These are phyloP conservation scores for Drosophila siamana DNA, from an alignment of 2,888 invertebrate species.

Conservation along the genomic window DNA sequence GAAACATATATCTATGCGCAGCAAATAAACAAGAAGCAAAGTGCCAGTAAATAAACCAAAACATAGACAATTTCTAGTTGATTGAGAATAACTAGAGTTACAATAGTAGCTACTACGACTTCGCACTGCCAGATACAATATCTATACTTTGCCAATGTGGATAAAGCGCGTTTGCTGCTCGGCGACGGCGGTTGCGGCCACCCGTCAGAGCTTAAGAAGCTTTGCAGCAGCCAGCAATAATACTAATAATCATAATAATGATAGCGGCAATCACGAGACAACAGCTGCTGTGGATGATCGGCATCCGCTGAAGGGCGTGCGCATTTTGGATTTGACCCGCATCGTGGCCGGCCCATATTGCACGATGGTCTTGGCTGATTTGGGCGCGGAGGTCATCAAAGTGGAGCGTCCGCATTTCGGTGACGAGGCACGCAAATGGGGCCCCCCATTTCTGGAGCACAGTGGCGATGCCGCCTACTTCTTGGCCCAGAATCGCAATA, in stretches of 20 bases:
- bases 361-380: conserved; percentile 96
- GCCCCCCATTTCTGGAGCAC: conserved; percentile 92
- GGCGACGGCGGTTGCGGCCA: conserved; percentile 21
- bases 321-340: conserved; percentile 92
- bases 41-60: conserved; percentile 13
- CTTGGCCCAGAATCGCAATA: conserved; percentile 95
- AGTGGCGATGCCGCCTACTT: conserved; percentile 92
- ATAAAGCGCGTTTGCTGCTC: conserved; percentile 35
- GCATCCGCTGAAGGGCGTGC: conserved; percentile 90
- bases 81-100: conserved; percentile 3
- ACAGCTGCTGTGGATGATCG: conserved; percentile 56
- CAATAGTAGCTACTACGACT: neutral
- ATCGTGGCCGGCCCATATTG: conserved; percentile 98
- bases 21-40: conserved; percentile 19
- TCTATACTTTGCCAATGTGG: conserved; percentile 45
- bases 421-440: conserved; percentile 97
- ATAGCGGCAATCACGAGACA: conserved; percentile 17
- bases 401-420: conserved; percentile 94
- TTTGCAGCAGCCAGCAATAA: conserved; percentile 50
- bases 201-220: conserved; percentile 59
- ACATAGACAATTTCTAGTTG: conserved; percentile 7
- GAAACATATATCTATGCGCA: neutral
- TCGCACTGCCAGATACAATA: conserved; percentile 1
- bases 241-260: conserved; percentile 13
- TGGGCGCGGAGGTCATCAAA: conserved; percentile 97